Conservation (phyloP, 2,888 invertebrate genomes). For the Mesochorus sp. region DNA sequence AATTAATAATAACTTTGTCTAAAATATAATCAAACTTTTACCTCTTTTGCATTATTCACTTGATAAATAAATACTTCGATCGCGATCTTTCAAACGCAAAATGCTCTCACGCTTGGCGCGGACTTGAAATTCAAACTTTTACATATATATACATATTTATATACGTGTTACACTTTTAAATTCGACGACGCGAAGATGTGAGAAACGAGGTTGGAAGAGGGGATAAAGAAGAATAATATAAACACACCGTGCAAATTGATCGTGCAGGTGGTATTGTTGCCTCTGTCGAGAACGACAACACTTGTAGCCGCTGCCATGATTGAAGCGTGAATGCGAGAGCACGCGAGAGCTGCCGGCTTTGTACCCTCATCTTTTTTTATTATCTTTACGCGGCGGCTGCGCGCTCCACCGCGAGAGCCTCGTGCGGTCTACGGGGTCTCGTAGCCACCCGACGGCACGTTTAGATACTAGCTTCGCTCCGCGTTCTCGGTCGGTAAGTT, state of each 20-base stretch:
- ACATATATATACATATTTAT: neutral
- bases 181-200: neutral
- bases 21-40: constrained; percentile 58
- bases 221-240: neutral
- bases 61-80: constrained; percentile 17
- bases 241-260: constrained; percentile 97
- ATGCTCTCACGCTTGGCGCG: neutral
- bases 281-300: constrained; percentile 97
- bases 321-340: constrained; percentile 80
- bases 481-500: no score
- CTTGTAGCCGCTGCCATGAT: constrained; percentile 93
- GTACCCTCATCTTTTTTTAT: no score
- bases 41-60: neutral
- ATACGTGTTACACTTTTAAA: constrained; percentile 1
- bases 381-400: no score
- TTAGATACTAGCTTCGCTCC: no score
- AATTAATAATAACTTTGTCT: constrained; percentile 75
- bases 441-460: no score
- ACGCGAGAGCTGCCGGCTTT: constrained; percentile 74
- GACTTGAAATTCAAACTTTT: neutral
- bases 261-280: constrained; percentile 98
- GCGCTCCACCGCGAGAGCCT: no score
- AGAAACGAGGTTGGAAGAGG: neutral
- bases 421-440: no score
- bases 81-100: neutral